A percentile compares a stretch with the other conserved stretches of the same genome.
Conservation (phyloP, 2,888 invertebrate species). For the Unio delphinus region DNA sequence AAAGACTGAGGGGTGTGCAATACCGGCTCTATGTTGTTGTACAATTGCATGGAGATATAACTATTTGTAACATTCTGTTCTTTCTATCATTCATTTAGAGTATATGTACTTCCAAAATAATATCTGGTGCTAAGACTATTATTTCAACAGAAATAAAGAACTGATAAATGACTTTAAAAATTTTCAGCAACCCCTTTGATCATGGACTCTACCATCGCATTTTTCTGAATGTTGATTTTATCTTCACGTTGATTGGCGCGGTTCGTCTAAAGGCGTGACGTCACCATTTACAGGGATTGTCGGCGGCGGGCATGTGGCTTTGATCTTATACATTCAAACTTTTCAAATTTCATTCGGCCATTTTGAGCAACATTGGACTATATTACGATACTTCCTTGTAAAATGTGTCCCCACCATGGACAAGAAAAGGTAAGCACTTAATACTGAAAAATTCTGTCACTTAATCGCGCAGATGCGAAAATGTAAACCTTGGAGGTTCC, state of each 20-base stretch:
- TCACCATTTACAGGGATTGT: slow-evolving; percentile 62
- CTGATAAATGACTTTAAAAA: background rate
- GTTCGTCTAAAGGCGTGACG: slow-evolving; percentile 64
- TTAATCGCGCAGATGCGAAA: no score
- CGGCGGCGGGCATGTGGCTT: slow-evolving; percentile 67
- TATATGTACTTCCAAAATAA: no score
- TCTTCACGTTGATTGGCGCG: slow-evolving; percentile 65
- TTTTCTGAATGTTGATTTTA: slow-evolving; percentile 65
- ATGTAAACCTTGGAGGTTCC: no score
- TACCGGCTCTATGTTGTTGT: background rate
- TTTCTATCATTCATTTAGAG: no score
- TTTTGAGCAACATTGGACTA: no score
- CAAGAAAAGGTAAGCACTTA: no score
- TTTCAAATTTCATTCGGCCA: slow-evolving; percentile 18
- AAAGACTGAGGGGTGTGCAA: slow-evolving; percentile 8
- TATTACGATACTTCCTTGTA: no score
- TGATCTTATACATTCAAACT: slow-evolving; percentile 65
- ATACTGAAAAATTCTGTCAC: no score
- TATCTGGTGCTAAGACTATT: background rate
- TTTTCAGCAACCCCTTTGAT: slow-evolving; percentile 6
- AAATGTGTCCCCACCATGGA: no score
- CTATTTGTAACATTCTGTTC: background rate
- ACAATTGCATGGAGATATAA: background rate
- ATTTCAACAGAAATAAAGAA: background rate
- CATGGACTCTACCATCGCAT: slow-evolving; percentile 50